Evolutionary conservation across 92 coral and sea anemone species (phyloP), one percentile per base, ranked within the genome.

Genomic region (Heteractis magnifica): DNA sequence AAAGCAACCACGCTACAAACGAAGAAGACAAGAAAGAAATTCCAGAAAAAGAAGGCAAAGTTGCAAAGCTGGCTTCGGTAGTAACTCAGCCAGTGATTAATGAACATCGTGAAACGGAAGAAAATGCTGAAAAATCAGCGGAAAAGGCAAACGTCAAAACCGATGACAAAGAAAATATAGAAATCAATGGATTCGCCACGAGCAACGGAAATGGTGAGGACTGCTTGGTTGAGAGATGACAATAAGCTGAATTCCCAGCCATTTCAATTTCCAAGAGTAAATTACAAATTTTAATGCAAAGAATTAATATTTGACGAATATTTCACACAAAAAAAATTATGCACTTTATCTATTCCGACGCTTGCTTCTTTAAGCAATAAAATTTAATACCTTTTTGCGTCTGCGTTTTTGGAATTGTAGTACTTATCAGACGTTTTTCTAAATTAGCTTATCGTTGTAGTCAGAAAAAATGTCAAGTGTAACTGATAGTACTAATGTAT

Each of bases 211-310:
- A 75, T 19, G 86, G 79, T 13, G 86, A 82, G 9, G 86, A 82
- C 9, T 82, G 86, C 71, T 71, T 82, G 44, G 80, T 82, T 18
- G 86, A 56, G 59, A 82, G 86, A 76, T 82, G 86, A 82, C 79
- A 48, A 49, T 65, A 44, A 34, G 15, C 16, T 56, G 19, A 44
- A 71, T 70, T 81, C 21, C 23, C 70, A 62, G 23, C 44, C 23
- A 23, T 8, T 19, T 81, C 11, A 70, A 70, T 70, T 70, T 34
- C 44, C 10, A 21, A 12, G 41, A 34, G 8, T 34, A 80, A 58
- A 2, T 20, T 18, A 52, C 58, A n/a, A 52, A 23, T 51, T 11
- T 77, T 56, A 78, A 9, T 21, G 10, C 13, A 41, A 65, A 50
- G 34, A 50, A 75, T 41, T 75, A n/a, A 53, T 68, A 68, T 20